phyloP scores from a whole-genome alignment of 1,140 invertebrate species.

The Sycophila sp. region DNA sequence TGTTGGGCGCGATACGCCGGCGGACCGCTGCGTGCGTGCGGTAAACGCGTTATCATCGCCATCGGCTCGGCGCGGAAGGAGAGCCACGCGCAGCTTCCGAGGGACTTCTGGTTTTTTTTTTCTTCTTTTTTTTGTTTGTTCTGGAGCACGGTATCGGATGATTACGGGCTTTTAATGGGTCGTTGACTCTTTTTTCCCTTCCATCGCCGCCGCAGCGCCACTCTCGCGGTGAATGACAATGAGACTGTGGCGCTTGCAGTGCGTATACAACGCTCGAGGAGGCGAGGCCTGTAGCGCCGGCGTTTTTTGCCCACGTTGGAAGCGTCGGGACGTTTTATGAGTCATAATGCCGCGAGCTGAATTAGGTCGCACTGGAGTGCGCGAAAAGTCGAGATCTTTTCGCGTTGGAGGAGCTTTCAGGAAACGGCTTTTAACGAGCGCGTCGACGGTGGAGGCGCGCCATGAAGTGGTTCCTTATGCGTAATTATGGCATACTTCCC shows the following conservation, averaged over 20 bases:
- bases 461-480: too few species aligned
- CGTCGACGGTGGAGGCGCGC: too few species aligned
- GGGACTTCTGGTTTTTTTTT: background rate
- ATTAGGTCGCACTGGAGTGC: background rate
- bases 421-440: too few species aligned
- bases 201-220: too few species aligned
- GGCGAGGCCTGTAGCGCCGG: background rate
- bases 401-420: too few species aligned
- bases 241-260: background rate
- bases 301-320: background rate
- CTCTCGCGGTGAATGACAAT: background rate
- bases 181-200: background rate
- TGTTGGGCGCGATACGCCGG: constrained; percentile 9
- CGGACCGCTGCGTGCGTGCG: background rate
- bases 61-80: background rate
- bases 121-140: too few species aligned
- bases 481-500: too few species aligned
- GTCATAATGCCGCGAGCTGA: background rate
- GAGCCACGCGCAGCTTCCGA: background rate
- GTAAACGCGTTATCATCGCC: constrained; percentile 8
- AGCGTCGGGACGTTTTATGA: background rate
- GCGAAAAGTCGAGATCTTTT: too few species aligned
- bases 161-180: constrained; percentile 26
- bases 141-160: too few species aligned
- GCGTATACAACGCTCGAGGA: too few species aligned